phyloP scores from a whole-genome alignment of 2,888 invertebrate genomes.

The Adineta ricciae region DNA sequence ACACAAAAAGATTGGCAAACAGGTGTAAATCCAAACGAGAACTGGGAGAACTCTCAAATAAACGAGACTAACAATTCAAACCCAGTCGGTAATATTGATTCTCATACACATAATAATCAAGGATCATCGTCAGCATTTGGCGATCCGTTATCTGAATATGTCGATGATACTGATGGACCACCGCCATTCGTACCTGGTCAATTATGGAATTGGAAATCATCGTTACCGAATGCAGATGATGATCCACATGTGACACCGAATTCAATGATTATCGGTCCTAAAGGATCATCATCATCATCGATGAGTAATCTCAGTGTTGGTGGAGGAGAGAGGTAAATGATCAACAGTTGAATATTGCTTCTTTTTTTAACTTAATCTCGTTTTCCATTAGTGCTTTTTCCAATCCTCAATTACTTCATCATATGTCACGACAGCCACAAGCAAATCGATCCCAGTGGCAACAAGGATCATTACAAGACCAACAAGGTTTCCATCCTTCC shows the following conservation, averaged over 20 bases:
- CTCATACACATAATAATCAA: background rate
- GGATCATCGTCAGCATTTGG: background rate
- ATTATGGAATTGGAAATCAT: conserved; percentile 28
- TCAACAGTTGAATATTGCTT: too few relatives aligned
- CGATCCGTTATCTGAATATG: background rate
- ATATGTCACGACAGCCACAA: background rate
- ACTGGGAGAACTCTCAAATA: background rate
- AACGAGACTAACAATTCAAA: background rate
- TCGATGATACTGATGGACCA: conserved; percentile 23
- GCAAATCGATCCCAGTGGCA: background rate
- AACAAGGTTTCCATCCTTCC: background rate
- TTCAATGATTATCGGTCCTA: conserved; percentile 11
- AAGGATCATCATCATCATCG: conserved; percentile 5
- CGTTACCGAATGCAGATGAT: conserved; percentile 25
- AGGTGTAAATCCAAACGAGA: background rate
- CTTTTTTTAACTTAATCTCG: background rate
- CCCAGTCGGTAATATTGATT: background rate
- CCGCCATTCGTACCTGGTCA: conserved; percentile 33
- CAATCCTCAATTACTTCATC: background rate
- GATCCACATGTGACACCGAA: conserved; percentile 33
- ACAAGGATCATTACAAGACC: background rate
- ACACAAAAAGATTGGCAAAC: conserved; percentile 5
- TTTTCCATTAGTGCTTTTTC: background rate
- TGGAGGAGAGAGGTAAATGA: background rate
- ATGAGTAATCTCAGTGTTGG: conserved; percentile 10